Conservation (phyloP, 2,888 invertebrate species). For the Epiblema foenella region DNA sequence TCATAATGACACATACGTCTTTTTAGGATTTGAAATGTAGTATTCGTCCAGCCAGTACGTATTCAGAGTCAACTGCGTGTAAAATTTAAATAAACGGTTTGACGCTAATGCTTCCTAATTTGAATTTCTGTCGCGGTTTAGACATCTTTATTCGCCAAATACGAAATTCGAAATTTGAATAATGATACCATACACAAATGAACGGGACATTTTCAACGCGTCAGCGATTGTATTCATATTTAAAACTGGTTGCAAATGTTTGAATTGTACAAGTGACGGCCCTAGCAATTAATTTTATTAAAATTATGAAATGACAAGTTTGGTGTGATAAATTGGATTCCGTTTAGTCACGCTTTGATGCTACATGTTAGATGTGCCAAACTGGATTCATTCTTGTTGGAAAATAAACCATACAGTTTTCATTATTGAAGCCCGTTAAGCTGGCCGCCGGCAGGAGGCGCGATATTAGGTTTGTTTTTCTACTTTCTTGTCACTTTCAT, state of each 20-base stretch:
- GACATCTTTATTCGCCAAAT: slow-evolving; percentile 78
- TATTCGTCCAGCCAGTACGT: slow-evolving; percentile 60
- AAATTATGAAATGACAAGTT: slow-evolving; percentile 41
- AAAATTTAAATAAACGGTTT: slow-evolving; percentile 81
- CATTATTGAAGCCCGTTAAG: too few relatives aligned
- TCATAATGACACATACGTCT: neutral
- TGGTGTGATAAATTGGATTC: slow-evolving; percentile 47
- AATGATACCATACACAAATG: slow-evolving; percentile 51
- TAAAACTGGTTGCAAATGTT: slow-evolving; percentile 60
- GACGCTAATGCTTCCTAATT: slow-evolving; percentile 68
- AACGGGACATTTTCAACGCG: slow-evolving; percentile 66
- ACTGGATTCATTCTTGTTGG: too few relatives aligned
- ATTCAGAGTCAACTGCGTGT: slow-evolving; percentile 81
- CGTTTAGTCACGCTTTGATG: slow-evolving; percentile 31
- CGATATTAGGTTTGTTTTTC: too few relatives aligned
- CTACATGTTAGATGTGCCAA: slow-evolving; percentile 5
- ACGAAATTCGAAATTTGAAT: slow-evolving; percentile 62
- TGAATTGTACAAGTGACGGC: slow-evolving; percentile 53
- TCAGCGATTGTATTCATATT: slow-evolving; percentile 71
- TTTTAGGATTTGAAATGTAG: neutral
- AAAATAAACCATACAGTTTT: too few relatives aligned
- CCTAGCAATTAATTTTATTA: slow-evolving; percentile 57
- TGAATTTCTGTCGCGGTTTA: slow-evolving; percentile 76
- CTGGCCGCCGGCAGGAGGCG: too few relatives aligned
- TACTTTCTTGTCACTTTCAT: too few relatives aligned